phyloP scores from a whole-genome alignment of 2,797 vertebrate genomes.

The Sebastes minor region DNA sequence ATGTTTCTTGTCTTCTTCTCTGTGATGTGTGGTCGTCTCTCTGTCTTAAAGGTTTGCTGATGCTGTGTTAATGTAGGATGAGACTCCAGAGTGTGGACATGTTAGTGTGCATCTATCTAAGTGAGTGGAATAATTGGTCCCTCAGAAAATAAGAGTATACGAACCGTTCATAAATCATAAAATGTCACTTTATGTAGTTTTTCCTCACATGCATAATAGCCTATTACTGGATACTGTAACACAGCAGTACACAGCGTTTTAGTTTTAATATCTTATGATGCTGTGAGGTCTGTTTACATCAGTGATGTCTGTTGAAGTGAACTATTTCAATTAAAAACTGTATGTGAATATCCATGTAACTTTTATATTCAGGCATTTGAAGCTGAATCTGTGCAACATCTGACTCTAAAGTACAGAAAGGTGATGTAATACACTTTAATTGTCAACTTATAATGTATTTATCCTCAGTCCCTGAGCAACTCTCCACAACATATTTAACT shows the following conservation, averaged over 20 bases:
- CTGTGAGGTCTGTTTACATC: not conserved
- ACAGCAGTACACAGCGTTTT: not conserved
- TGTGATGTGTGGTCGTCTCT: not conserved
- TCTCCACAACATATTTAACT: not conserved
- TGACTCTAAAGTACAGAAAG: not conserved
- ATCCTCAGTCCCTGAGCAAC: not conserved
- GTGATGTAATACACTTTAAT: not conserved
- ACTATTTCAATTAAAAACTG: not conserved
- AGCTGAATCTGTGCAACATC: not conserved
- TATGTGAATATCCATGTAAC: not conserved
- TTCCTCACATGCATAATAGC: not conserved
- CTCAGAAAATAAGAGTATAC: conserved; percentile 39
- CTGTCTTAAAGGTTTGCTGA: not conserved
- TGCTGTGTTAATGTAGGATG: not conserved
- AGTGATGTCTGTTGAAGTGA: not conserved
- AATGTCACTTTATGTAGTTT: not conserved
- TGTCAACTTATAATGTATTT: not conserved
- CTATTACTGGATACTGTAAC: not conserved
- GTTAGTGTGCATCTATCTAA: conserved; percentile 8
- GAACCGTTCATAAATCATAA: conserved; percentile 40
- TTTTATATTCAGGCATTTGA: not conserved
- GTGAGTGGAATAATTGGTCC: conserved; percentile 48
- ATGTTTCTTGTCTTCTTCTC: not conserved
- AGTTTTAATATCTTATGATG: not conserved
- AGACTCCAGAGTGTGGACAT: conserved; percentile 18